These are phyloP conservation scores for Pogoniulus pusillus DNA, from an alignment of 2,797 vertebrate genomes.

Conservation along the genomic window DNA sequence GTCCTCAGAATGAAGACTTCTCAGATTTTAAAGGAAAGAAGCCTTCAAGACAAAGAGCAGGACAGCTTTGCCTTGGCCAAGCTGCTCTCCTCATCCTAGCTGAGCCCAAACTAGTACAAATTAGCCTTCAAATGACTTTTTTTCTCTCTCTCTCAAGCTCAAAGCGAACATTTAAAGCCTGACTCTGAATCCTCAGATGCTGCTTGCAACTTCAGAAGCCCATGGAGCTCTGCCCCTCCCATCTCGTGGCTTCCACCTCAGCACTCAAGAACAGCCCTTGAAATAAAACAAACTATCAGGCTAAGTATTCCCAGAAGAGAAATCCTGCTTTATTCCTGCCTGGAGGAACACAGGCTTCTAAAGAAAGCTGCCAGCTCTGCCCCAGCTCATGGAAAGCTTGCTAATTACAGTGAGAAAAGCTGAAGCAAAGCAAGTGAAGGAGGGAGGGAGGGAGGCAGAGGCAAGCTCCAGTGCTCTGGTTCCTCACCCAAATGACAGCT, in stretches of 20 bases:
- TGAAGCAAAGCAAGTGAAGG: not conserved
- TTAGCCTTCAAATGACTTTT: not conserved
- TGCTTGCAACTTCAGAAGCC: not conserved
- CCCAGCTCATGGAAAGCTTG: not conserved
- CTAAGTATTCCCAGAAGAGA: not conserved
- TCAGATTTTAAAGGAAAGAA: too few species aligned
- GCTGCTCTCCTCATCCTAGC: not conserved
- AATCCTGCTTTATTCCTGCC: not conserved
- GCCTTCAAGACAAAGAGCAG: not conserved
- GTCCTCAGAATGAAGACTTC: not conserved
- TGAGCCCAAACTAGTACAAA: not conserved
- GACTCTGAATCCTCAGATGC: not conserved
- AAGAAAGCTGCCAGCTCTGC: conserved; percentile 13
- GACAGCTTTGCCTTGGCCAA: not conserved
- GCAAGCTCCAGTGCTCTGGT: not conserved
- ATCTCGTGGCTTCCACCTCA: not conserved
- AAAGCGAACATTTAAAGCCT: not conserved
- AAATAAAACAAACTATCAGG: not conserved
- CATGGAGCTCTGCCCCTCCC: not conserved
- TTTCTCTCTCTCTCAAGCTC: not conserved
- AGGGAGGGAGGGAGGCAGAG: not conserved
- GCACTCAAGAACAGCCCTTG: not conserved
- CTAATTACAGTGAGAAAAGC: conserved; percentile 42
- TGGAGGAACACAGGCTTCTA: not conserved
- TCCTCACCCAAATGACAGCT: conserved; percentile 40